These are phyloP conservation scores for Callithrix jacchus DNA, from an alignment of 2,113 vertebrate genomes.

Conservation along the genomic window DNA sequence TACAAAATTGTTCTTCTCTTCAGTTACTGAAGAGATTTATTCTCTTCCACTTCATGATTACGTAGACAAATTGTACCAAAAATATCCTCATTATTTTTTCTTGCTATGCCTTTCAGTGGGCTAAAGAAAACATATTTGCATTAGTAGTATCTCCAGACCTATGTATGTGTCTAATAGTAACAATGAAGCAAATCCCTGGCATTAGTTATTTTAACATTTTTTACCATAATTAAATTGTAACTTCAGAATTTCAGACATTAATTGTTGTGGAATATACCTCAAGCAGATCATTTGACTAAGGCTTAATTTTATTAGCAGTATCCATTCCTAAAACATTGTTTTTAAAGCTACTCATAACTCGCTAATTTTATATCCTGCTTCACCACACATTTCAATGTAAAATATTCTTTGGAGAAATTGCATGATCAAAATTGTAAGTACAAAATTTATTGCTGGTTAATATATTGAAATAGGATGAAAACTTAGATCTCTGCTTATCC, in stretches of 20 bases:
- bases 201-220: constrained; percentile 27
- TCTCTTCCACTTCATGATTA: neutral
- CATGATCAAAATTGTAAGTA: neutral
- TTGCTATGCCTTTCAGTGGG: neutral
- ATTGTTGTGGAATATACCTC: neutral
- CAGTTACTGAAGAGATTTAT: neutral
- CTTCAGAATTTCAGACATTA: neutral
- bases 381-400: neutral
- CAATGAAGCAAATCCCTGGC: neutral
- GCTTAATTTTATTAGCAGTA: neutral
- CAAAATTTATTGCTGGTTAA: neutral
- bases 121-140: neutral
- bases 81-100: neutral
- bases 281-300: neutral
- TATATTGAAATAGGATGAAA: neutral
- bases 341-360: neutral
- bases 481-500: neutral
- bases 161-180: neutral
- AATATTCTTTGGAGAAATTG: neutral
- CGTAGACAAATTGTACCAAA: neutral
- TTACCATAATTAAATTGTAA: neutral
- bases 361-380: neutral
- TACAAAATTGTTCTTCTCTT: neutral
- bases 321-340: neutral
- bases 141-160: neutral